phyloP scores from a whole-genome alignment of 2,797 vertebrate genomes.

The Champsocephalus esox region DNA sequence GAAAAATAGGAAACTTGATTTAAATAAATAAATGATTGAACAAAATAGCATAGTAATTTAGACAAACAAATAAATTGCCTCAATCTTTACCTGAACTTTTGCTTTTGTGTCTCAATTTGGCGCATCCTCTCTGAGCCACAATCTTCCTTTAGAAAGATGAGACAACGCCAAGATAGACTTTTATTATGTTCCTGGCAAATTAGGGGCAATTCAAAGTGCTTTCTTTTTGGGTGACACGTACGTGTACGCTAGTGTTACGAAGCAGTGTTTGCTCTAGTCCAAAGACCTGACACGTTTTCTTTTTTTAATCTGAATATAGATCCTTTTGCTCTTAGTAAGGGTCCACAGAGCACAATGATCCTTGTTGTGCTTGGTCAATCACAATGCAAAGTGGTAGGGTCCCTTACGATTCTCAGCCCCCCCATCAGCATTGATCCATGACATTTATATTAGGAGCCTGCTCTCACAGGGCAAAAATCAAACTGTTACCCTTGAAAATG shows the following conservation, averaged over 20 bases:
- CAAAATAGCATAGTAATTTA: conserved; percentile 83
- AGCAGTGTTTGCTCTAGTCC: conserved; percentile 37
- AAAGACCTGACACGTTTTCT: conserved; percentile 53
- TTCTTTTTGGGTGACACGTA: conserved; percentile 47
- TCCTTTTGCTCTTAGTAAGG: conserved; percentile 62
- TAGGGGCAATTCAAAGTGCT: conserved; percentile 54
- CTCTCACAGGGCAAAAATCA: conserved; percentile 76
- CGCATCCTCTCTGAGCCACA: conserved; percentile 24
- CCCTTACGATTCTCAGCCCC: conserved; percentile 61
- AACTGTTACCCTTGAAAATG: conserved; percentile 72
- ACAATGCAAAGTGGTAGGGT: conserved; percentile 55
- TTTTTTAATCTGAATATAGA: conserved; percentile 47
- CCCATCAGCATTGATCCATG: conserved; percentile 76
- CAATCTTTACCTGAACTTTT: conserved; percentile 72
- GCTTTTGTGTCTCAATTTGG: conserved; percentile 65
- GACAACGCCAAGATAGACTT: conserved; percentile 72
- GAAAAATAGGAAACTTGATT: conserved; percentile 71
- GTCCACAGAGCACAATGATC: conserved; percentile 62
- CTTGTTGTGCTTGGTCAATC: conserved; percentile 59
- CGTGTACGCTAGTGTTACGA: conserved; percentile 18
- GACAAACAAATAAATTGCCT: conserved; percentile 76
- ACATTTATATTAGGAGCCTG: conserved; percentile 75
- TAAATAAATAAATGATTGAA: conserved; percentile 71
- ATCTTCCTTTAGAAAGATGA: conserved; percentile 51
- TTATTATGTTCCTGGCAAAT: conserved; percentile 67